Evolutionary conservation across 2,888 invertebrate species (phyloP).

Genomic region (Dicyrtomina minuta): DNA sequence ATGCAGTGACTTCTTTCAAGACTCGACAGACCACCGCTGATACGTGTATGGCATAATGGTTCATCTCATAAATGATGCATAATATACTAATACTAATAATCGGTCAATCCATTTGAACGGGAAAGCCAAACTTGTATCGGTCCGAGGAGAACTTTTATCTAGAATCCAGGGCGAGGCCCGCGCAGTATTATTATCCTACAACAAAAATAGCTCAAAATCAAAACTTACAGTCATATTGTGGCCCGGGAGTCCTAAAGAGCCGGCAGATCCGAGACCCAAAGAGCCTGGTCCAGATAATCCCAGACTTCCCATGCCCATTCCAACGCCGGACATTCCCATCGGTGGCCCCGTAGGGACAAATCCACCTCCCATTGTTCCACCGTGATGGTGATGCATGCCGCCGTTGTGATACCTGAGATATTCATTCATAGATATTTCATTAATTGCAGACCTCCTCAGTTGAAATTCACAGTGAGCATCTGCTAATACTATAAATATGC

Average conservation of each 20-base stretch:
- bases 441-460: slow-evolving; percentile 29
- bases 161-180: too few species aligned
- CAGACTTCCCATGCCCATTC: slow-evolving; percentile 53
- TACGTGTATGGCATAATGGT: neutral
- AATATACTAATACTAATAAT: too few species aligned
- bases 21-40: neutral
- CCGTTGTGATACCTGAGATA: slow-evolving; percentile 56
- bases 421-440: slow-evolving; percentile 25
- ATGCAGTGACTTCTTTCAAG: neutral
- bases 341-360: slow-evolving; percentile 61
- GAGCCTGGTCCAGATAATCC: slow-evolving; percentile 52
- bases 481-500: too few species aligned
- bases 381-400: slow-evolving; percentile 54
- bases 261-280: slow-evolving; percentile 72
- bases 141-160: too few species aligned
- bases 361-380: slow-evolving; percentile 54
- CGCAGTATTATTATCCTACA: neutral
- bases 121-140: too few species aligned
- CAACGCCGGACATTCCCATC: slow-evolving; percentile 54
- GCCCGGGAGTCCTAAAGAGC: slow-evolving; percentile 57
- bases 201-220: neutral
- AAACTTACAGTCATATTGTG: slow-evolving; percentile 53
- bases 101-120: too few species aligned
- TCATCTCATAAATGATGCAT: too few species aligned
- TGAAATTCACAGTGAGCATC: too few species aligned